A percentile compares a stretch with the other conserved stretches of the same genome.
Conservation (phyloP, 2,888 invertebrate species). For the Neoaliturus tenellus region DNA sequence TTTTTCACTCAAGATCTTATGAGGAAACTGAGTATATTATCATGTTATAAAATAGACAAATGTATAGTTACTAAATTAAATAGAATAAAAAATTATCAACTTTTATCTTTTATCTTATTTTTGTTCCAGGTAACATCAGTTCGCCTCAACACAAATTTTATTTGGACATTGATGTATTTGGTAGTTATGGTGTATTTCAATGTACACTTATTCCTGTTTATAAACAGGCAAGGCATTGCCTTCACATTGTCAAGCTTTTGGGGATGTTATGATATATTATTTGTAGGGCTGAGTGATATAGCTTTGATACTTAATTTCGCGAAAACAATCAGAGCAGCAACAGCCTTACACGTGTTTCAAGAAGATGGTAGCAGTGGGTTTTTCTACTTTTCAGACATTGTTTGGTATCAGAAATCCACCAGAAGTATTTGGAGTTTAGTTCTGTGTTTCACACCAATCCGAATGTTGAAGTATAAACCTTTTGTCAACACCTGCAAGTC, state of each 20-base stretch:
- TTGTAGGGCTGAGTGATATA: not conserved
- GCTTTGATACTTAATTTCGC: not conserved
- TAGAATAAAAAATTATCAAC: too few relatives aligned
- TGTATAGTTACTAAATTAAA: too few relatives aligned
- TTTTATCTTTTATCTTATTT: too few relatives aligned
- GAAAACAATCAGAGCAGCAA: not conserved
- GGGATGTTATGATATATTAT: not conserved
- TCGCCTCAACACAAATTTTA: not conserved
- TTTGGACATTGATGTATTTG: not conserved
- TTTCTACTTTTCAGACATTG: constrained; percentile 23
- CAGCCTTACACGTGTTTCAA: not conserved
- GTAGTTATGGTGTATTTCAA: not conserved
- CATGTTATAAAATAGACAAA: too few relatives aligned
- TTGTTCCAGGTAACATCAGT: not conserved
- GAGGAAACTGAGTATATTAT: too few relatives aligned
- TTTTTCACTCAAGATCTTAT: too few relatives aligned
- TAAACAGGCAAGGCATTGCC: not conserved
- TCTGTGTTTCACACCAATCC: not conserved
- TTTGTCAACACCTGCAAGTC: not conserved
- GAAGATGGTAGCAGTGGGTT: constrained; percentile 19
- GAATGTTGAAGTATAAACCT: not conserved
- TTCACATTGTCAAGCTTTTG: not conserved
- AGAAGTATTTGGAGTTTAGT: not conserved
- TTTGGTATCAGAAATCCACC: not conserved
- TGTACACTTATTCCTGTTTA: not conserved